A percentile compares a stretch with the other conserved stretches of the same genome.
phyloP scores from a whole-genome alignment of 2,797 vertebrate species.

The Atherinosoma microstoma region DNA sequence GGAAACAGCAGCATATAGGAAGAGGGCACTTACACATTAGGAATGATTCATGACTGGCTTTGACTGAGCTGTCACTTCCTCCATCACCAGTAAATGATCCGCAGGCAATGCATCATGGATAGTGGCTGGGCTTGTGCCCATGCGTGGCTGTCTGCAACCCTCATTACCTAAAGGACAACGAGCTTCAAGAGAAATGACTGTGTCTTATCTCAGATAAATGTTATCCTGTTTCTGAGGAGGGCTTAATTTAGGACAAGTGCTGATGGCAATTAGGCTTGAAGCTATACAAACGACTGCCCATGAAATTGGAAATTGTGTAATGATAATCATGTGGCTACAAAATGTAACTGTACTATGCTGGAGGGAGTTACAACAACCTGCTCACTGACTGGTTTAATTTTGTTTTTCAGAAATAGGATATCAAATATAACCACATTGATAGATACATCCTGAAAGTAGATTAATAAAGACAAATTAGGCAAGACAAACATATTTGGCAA shows the following conservation, averaged over 20 bases:
- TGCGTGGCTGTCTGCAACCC: constrained; percentile 52
- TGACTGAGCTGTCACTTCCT: constrained; percentile 63
- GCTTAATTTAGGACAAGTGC: neutral
- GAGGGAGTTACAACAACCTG: neutral
- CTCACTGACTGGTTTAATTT: neutral
- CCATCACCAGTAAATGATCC: constrained; percentile 59
- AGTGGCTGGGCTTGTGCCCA: constrained; percentile 40
- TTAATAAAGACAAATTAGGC: neutral
- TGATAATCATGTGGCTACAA: neutral
- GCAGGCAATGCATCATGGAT: constrained; percentile 57
- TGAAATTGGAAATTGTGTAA: neutral
- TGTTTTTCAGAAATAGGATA: too few species aligned
- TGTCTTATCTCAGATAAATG: constrained; percentile 50
- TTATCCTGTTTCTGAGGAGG: constrained; percentile 23
- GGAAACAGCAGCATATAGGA: constrained; percentile 39
- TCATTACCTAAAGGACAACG: constrained; percentile 73
- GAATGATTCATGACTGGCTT: constrained; percentile 60
- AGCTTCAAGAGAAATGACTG: constrained; percentile 40
- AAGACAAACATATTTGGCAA: neutral
- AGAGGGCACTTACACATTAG: constrained; percentile 40
- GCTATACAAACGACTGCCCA: constrained; percentile 9
- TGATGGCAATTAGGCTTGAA: neutral
- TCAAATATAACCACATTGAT: too few species aligned
- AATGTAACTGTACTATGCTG: neutral
- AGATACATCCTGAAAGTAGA: neutral